A percentile compares a stretch with the other conserved stretches of the same genome.
phyloP scores from a whole-genome alignment of 2,888 invertebrate species.

The Entomobrya proxima region DNA sequence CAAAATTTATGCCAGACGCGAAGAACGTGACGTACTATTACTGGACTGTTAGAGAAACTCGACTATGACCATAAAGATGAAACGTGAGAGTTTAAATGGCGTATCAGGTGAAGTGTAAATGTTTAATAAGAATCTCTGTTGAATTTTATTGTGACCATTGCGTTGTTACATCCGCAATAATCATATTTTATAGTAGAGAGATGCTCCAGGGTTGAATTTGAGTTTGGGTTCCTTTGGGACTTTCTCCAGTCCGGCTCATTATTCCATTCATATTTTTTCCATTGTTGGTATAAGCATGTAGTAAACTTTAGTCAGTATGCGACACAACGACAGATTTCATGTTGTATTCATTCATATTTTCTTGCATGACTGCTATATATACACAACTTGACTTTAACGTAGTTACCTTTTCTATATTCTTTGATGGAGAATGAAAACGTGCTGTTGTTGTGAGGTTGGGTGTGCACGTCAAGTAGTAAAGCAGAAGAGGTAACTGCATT shows the following conservation, averaged over 20 bases:
- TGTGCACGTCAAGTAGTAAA: background rate
- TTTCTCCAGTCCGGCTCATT: no score
- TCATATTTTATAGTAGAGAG: no score
- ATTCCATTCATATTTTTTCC: no score
- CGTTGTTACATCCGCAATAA: background rate
- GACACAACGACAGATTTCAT: background rate
- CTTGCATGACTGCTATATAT: background rate
- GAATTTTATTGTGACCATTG: conserved; percentile 50
- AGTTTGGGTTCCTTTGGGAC: conserved; percentile 12
- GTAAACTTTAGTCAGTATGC: no score
- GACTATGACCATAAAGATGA: background rate
- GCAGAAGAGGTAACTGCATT: background rate
- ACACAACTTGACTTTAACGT: background rate
- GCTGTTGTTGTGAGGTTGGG: background rate
- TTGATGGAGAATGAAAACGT: background rate
- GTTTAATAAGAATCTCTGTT: conserved; percentile 53
- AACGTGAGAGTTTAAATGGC: conserved; percentile 22
- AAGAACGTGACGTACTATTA: conserved; percentile 21
- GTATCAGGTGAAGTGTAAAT: conserved; percentile 51
- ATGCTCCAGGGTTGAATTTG: conserved; percentile 7
- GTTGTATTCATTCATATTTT: background rate
- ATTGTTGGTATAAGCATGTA: no score
- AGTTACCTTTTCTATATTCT: background rate
- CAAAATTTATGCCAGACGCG: conserved; percentile 18
- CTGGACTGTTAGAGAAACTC: background rate